Conservation (phyloP, 1,140 invertebrate species). For the Phenacoccus solenopsis region DNA sequence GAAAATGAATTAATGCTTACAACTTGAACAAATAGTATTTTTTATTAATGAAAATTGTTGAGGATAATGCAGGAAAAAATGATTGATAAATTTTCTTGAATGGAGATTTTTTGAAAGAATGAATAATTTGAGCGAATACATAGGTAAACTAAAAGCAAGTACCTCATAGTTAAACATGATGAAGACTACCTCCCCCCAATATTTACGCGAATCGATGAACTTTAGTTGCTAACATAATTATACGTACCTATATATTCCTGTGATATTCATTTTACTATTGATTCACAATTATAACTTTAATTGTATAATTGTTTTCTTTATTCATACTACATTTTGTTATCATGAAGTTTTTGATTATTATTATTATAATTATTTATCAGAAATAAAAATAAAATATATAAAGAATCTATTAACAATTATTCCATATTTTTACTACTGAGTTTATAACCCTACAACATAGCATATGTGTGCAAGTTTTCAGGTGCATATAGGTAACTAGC, state of each 20-base stretch:
- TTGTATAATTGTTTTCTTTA: slow-evolving; percentile 4
- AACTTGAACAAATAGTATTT: too few relatives aligned
- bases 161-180: not conserved
- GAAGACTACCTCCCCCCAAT: too few relatives aligned
- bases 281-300: not conserved
- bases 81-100: not conserved
- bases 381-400: too few relatives aligned
- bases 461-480: too few relatives aligned
- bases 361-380: too few relatives aligned
- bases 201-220: not conserved
- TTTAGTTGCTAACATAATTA: too few relatives aligned
- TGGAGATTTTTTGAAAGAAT: not conserved
- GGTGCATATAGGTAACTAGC: too few relatives aligned
- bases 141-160: not conserved
- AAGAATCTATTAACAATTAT: too few relatives aligned
- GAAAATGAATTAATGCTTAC: too few relatives aligned
- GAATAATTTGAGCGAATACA: not conserved
- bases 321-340: not conserved
- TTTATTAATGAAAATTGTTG: too few relatives aligned
- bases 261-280: not conserved
- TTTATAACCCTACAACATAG: too few relatives aligned
- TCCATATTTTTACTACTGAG: too few relatives aligned
- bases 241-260: not conserved
- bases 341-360: not conserved
- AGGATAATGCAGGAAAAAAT: not conserved